These are phyloP conservation scores for Grantiella picta DNA, from an alignment of 2,113 vertebrate species.

Conservation along the genomic window DNA sequence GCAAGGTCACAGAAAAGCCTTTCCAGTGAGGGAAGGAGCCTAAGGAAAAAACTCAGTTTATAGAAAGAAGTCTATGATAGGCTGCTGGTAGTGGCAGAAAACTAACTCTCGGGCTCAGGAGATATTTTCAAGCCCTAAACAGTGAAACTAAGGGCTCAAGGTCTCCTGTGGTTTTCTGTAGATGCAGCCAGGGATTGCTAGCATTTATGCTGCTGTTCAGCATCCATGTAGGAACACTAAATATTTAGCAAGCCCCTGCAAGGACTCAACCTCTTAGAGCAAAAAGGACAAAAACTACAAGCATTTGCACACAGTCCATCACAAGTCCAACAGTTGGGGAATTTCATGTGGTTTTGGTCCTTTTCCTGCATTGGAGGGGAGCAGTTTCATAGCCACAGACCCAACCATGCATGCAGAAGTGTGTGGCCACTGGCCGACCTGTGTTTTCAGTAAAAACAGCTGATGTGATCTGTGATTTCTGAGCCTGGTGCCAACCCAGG, in stretches of 20 bases:
- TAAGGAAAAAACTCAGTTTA: neutral
- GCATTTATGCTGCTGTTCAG: neutral
- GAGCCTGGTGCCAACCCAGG: constrained; percentile 46
- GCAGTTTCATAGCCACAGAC: constrained; percentile 13
- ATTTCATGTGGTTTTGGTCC: neutral
- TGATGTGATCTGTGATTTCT: constrained; percentile 63
- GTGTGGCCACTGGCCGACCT: constrained; percentile 48
- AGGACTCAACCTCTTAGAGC: neutral
- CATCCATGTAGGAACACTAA: neutral
- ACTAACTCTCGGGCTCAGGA: neutral
- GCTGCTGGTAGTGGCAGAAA: neutral
- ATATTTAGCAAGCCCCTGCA: constrained; percentile 7
- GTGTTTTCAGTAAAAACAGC: constrained; percentile 64
- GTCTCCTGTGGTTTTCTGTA: neutral
- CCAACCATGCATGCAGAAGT: constrained; percentile 44
- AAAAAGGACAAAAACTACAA: neutral
- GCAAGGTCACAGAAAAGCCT: neutral
- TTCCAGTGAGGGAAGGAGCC: neutral
- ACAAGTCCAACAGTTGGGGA: neutral
- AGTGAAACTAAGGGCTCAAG: neutral
- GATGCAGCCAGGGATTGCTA: constrained; percentile 1
- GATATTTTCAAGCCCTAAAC: neutral
- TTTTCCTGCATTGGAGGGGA: neutral
- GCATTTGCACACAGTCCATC: neutral
- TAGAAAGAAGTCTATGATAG: neutral